A percentile compares a stretch with the other conserved stretches of the same genome.
Evolutionary conservation across 2,888 invertebrate species (phyloP).

Genomic region (Carabus problematicus): DNA sequence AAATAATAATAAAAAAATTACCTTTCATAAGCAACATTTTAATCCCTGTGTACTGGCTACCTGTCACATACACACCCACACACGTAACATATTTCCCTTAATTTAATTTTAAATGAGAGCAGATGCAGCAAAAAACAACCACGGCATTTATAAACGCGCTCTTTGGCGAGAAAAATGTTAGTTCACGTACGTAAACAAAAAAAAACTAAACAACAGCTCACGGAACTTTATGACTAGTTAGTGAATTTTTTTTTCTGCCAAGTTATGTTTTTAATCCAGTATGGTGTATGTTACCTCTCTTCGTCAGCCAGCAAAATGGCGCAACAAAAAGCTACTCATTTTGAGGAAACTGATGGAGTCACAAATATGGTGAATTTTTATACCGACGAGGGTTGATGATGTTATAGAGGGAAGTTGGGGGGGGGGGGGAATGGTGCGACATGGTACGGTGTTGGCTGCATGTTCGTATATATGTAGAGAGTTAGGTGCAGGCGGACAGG

Average conservation of each 20-base stretch:
- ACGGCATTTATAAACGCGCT: constrained; percentile 21
- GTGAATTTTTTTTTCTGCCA: constrained; percentile 23
- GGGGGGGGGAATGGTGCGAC: not conserved
- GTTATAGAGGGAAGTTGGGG: not conserved
- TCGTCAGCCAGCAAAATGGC: no score
- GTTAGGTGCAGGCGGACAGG: constrained; percentile 8
- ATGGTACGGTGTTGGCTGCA: not conserved
- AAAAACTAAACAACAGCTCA: constrained; percentile 23
- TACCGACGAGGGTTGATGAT: not conserved
- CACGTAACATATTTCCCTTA: constrained; percentile 23
- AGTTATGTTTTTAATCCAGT: constrained; percentile 30
- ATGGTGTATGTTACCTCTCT: no score
- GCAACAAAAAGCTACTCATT: no score
- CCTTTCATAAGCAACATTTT: constrained; percentile 22
- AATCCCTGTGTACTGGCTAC: constrained; percentile 18
- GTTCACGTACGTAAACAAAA: constrained; percentile 19
- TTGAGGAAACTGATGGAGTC: no score
- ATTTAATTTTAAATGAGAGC: constrained; percentile 39
- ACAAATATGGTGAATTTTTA: not conserved
- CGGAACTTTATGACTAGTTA: constrained; percentile 27
- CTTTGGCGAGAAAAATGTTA: constrained; percentile 27
- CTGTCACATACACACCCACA: constrained; percentile 25
- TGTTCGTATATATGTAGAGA: constrained; percentile 1
- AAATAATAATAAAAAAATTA: not conserved
- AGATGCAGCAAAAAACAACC: not conserved